A percentile compares a stretch with the other conserved stretches of the same genome.
phyloP scores from a whole-genome alignment of 2,113 vertebrate species.

The Microtus oregoni region DNA sequence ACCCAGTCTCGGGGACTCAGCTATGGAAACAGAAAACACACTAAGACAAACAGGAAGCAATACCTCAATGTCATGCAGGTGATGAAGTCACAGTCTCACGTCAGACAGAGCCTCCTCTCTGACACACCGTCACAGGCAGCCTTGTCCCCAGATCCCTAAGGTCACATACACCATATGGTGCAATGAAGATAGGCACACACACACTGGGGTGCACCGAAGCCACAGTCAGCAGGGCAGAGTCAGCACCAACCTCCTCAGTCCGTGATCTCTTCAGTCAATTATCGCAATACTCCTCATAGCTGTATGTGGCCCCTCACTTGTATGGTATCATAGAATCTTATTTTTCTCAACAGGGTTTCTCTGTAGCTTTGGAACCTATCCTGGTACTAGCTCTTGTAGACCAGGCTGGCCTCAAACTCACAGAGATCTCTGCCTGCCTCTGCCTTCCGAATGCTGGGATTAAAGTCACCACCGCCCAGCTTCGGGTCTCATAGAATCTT shows the following conservation, averaged over 20 bases:
- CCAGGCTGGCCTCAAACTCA: too few species aligned
- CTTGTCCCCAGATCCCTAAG: neutral
- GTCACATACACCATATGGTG: too few species aligned
- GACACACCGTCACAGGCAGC: neutral
- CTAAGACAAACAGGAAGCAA: neutral
- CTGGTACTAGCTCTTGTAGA: too few species aligned
- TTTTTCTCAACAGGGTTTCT: too few species aligned
- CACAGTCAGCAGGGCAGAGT: too few species aligned
- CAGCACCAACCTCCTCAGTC: neutral
- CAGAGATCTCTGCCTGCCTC: too few species aligned
- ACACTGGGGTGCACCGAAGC: accelerated
- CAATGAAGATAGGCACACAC: neutral
- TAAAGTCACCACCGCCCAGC: too few species aligned
- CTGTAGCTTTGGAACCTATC: too few species aligned
- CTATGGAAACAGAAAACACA: neutral
- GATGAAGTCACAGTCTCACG: neutral
- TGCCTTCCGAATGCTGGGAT: too few species aligned
- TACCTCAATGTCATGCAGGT: too few species aligned
- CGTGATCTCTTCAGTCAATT: accelerated
- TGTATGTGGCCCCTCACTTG: accelerated
- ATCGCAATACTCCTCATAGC: accelerated
- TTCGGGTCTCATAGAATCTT: too few species aligned
- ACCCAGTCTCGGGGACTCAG: neutral
- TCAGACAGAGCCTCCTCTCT: neutral
- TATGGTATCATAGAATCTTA: neutral